Evolutionary conservation across 2,113 vertebrate species (phyloP), one percentile per base, ranked within the genome.

Genomic region (Cariama cristata): DNA sequence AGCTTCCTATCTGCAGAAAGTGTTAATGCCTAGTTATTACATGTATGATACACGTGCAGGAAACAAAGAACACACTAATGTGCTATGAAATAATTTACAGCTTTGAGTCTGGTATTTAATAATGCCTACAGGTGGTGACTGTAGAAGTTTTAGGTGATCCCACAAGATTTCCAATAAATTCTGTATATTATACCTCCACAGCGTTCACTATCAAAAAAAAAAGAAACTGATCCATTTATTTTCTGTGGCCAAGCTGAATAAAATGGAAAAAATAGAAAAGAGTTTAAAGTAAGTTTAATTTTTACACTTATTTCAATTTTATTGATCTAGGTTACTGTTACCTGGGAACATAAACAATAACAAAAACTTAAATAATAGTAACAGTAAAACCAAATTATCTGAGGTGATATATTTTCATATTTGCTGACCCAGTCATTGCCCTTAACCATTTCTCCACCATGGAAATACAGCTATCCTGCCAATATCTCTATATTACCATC

Each of bases 31-130:
- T 52, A 38, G 59, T 82, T n/a, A 30, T 67, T 68, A 14, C 5
- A 32, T 6, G 5, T 26, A 18, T 55, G 27, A 45, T 49, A 56
- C 5, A 72, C 0, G 0, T 38, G 44, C 52, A 89, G 59, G 21
- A 84, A 83, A 69, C 33, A 89, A 62, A 56, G 18, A 63, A 19
- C 14, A 77, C 20, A 27, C 2, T 53, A 69, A 75, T 19, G 9
- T 40, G 22, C 12, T 85, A n/a, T 23, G 14, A 50, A 62, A 58
- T 86, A 33, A 56, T 52, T 87, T 79, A 58, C 23, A 69, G 5
- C 6, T 73, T 67, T 69, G 19, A 26, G 27, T n/a, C 38, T 84
- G 64, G 14, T 33, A 49, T 73, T 79, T 63, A 64, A 35, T 58
- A 66, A 60, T 53, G 55, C 12, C 9, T 68, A 49, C 12, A 77